Evolutionary conservation across 2,797 vertebrate genomes (phyloP).

Genomic region (Natrix natrix): DNA sequence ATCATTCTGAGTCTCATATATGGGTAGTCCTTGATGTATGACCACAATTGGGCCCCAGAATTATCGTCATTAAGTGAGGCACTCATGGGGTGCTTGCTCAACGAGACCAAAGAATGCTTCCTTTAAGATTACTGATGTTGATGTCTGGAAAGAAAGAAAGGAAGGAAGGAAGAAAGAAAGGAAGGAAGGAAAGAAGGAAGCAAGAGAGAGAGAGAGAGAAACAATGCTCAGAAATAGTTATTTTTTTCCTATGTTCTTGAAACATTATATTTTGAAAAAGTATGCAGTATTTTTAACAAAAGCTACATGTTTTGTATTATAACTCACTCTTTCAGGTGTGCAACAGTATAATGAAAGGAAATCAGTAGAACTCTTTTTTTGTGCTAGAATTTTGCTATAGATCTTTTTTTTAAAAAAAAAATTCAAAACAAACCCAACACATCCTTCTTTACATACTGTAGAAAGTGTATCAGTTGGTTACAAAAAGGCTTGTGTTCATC

Average conservation of each 20-base stretch:
- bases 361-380: background rate
- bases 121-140: background rate
- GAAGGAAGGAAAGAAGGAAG: fast-evolving
- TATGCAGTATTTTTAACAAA: background rate
- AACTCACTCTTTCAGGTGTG: background rate
- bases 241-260: background rate
- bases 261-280: background rate
- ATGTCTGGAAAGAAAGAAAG: background rate
- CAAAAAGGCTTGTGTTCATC: too few species aligned
- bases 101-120: background rate
- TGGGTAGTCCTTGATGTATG: background rate
- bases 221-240: background rate
- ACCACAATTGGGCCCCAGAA: background rate
- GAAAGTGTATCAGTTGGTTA: too few species aligned
- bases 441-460: too few species aligned
- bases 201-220: background rate
- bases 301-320: background rate
- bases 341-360: background rate
- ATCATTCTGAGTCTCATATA: background rate
- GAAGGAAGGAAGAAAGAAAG: background rate
- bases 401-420: too few species aligned
- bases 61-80: background rate
- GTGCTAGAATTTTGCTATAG: background rate
- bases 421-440: too few species aligned
- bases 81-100: background rate